Evolutionary conservation across 2,888 invertebrate genomes (phyloP).

Genomic region (Smittia sp.): DNA sequence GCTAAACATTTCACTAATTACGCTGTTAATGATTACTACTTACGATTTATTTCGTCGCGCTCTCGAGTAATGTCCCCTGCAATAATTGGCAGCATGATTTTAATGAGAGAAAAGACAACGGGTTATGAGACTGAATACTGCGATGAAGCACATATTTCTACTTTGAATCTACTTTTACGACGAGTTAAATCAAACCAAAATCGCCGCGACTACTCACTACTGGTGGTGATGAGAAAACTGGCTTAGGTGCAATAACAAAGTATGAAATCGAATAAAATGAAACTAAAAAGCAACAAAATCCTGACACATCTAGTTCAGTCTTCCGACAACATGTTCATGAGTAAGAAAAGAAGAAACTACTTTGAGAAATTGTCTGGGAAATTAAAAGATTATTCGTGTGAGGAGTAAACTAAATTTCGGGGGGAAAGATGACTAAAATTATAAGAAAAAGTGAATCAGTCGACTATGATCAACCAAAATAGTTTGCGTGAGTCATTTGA

Average conservation of each 20-base stretch:
- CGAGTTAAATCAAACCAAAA: neutral
- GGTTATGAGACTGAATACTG: neutral
- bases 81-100: constrained; percentile 47
- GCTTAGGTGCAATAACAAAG: neutral
- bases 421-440: neutral
- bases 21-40: constrained; percentile 54
- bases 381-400: neutral
- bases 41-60: constrained; percentile 72
- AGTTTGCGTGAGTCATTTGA: neutral
- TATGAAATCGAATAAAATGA: neutral
- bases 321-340: too few species aligned
- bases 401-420: neutral
- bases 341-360: too few species aligned
- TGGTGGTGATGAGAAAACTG: neutral
- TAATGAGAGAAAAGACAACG: constrained; percentile 7
- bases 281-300: neutral
- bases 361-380: neutral
- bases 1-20: neutral
- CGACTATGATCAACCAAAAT: neutral
- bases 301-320: too few species aligned
- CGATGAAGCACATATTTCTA: constrained; percentile 10
- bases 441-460: neutral
- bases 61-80: constrained; percentile 73
- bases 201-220: neutral
- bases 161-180: neutral